Percentiles rank a stretch among this genome's conserved stretches.
Evolutionary conservation across 2,113 vertebrate species (phyloP).

Genomic region (Sander vitreus): DNA sequence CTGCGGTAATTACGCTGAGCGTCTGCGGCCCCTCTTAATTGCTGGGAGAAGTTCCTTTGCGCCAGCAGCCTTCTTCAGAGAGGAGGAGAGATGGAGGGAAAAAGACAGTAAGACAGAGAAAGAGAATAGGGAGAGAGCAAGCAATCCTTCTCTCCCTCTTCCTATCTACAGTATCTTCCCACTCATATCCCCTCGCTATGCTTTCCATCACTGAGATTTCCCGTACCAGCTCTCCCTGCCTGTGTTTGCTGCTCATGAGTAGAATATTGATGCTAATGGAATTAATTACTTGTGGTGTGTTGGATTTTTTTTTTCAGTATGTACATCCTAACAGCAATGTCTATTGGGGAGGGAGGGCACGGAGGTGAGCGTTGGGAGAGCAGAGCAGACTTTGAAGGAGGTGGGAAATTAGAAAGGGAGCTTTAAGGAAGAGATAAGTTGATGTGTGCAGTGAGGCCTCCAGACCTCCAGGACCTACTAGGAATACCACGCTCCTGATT

Average conservation of each 20-base stretch:
- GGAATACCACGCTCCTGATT: conserved; percentile 81
- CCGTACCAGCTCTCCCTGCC: conserved; percentile 51
- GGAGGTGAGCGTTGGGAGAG: conserved; percentile 51
- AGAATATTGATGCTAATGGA: conserved; percentile 84
- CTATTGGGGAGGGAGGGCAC: conserved; percentile 46
- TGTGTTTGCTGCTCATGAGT: conserved; percentile 73
- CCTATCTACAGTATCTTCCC: conserved; percentile 47
- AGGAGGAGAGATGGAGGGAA: conserved; percentile 49
- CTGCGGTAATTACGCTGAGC: conserved; percentile 80
- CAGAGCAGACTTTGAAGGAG: conserved; percentile 77
- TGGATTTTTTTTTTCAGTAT: conserved; percentile 53
- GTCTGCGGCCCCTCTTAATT: conserved; percentile 83
- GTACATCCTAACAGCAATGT: conserved; percentile 71
- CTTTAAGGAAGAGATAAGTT: conserved; percentile 82
- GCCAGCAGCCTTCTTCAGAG: conserved; percentile 75
- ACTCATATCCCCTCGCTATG: conserved; percentile 59
- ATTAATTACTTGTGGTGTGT: conserved; percentile 82
- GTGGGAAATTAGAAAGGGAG: conserved; percentile 83
- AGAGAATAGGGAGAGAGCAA: conserved; percentile 60
- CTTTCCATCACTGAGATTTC: conserved; percentile 65
- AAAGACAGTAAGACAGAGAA: conserved; percentile 45
- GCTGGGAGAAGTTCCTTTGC: conserved; percentile 81
- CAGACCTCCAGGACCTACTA: conserved; percentile 79
- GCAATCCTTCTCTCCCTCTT: conserved; percentile 57
- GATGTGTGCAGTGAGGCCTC: conserved; percentile 79